phyloP scores from a whole-genome alignment of 64 coral and sea anemone species.

The Hydrozoanthus tunicans region DNA sequence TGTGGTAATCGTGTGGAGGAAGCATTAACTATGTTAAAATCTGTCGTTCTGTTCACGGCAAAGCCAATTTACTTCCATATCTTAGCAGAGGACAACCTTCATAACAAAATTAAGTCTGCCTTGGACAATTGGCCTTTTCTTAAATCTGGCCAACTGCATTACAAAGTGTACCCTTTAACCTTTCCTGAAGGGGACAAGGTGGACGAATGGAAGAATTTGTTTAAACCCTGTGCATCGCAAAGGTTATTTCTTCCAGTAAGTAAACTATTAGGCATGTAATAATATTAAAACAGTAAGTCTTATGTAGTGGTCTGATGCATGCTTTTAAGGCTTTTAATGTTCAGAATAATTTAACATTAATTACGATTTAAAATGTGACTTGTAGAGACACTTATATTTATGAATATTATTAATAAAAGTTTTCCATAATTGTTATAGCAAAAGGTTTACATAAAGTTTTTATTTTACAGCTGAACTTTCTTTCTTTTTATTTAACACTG shows the following conservation, averaged over 20 bases:
- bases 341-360: no score
- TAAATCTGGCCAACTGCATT: conserved; percentile 55
- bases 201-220: conserved; percentile 84
- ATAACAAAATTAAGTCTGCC: conserved; percentile 52
- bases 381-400: no score
- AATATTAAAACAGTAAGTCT: no score
- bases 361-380: no score
- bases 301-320: no score
- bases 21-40: conserved; percentile 87
- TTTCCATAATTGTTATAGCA: no score
- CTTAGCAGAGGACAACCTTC: conserved; percentile 71
- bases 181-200: conserved; percentile 69
- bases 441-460: no score
- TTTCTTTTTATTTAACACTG: no score
- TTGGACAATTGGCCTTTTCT: conserved; percentile 57
- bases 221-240: conserved; percentile 92
- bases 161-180: conserved; percentile 72
- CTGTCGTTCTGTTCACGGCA: conserved; percentile 70
- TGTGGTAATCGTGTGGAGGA: conserved; percentile 71
- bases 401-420: no score
- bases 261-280: not conserved
- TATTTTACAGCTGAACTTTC: no score
- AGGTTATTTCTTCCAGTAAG: conserved; percentile 87
- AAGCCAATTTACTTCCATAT: conserved; percentile 69
- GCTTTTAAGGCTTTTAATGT: no score